These are phyloP conservation scores for Semibalanus balanoides DNA, from an alignment of 1,140 invertebrate species.

Conservation along the genomic window DNA sequence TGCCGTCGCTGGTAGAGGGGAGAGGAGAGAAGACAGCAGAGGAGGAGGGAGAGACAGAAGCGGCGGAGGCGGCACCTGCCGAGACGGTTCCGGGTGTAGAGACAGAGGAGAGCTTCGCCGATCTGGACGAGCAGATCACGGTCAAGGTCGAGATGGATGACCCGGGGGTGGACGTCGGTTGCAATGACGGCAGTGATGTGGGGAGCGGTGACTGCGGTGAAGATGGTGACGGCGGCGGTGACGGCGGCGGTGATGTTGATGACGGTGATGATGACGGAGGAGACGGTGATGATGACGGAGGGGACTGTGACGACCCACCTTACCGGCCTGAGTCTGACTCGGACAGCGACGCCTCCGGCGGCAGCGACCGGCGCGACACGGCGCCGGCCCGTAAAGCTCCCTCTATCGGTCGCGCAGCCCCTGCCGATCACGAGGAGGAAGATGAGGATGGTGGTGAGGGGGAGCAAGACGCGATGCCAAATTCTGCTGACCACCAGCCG, in stretches of 20 bases:
- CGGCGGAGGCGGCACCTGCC: too few species aligned
- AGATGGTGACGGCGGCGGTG: too few species aligned
- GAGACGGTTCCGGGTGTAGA: background rate
- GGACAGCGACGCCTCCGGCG: constrained; percentile 14
- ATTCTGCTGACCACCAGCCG: too few species aligned
- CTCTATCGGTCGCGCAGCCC: too few species aligned
- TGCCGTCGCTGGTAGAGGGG: background rate
- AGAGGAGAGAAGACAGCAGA: background rate
- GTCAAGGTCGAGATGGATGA: background rate
- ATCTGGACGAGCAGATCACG: background rate
- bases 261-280: background rate
- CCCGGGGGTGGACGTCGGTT: background rate
- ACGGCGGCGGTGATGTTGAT: background rate
- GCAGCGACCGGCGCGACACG: background rate
- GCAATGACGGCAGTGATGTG: too few species aligned
- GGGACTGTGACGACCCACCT: background rate
- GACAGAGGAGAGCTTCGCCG: background rate
- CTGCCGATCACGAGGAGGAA: too few species aligned
- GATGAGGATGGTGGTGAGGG: too few species aligned
- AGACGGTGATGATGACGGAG: background rate
- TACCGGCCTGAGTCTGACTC: constrained; percentile 7
- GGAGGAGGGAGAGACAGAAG: background rate
- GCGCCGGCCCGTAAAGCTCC: background rate
- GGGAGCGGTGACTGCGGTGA: too few species aligned
- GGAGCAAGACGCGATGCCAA: too few species aligned